Conservation (phyloP, 2,888 invertebrate genomes). For the Phragmatobia fuliginosa region DNA sequence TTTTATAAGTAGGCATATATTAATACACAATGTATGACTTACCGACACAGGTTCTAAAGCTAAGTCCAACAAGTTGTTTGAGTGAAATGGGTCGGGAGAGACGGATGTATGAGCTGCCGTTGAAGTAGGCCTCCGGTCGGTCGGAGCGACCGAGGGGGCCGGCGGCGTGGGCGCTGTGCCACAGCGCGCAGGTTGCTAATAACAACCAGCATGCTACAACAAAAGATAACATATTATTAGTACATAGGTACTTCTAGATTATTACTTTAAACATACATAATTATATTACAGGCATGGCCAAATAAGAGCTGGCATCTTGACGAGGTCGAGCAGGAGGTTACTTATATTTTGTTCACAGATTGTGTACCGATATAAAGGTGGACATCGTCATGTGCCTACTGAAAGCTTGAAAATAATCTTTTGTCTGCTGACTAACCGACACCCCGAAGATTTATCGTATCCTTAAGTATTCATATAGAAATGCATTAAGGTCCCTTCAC, state of each 20-base stretch:
- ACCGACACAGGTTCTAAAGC: conserved; percentile 94
- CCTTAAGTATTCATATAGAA: background rate
- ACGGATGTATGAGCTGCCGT: conserved; percentile 92
- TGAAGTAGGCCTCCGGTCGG: conserved; percentile 93
- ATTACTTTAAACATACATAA: background rate
- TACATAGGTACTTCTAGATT: background rate
- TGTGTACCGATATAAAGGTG: background rate
- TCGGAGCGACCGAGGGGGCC: conserved; percentile 85
- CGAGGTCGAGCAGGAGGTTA: too few species aligned
- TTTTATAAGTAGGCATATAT: too few species aligned
- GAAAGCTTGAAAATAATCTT: background rate
- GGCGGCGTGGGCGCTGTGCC: conserved; percentile 56
- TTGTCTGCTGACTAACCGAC: background rate
- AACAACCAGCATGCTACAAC: conserved; percentile 58
- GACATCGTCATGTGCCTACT: background rate
- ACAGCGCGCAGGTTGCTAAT: conserved; percentile 51
- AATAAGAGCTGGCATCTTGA: too few species aligned
- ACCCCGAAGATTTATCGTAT: background rate
- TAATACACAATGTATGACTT: conserved; percentile 54
- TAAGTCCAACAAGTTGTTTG: conserved; percentile 93
- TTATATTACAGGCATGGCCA: too few species aligned
- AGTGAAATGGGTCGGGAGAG: conserved; percentile 91
- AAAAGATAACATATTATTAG: conserved; percentile 26
- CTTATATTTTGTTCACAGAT: too few species aligned
- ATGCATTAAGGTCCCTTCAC: background rate